These are phyloP conservation scores for Eristalis pertinax DNA, from an alignment of 2,888 invertebrate genomes.

Conservation along the genomic window DNA sequence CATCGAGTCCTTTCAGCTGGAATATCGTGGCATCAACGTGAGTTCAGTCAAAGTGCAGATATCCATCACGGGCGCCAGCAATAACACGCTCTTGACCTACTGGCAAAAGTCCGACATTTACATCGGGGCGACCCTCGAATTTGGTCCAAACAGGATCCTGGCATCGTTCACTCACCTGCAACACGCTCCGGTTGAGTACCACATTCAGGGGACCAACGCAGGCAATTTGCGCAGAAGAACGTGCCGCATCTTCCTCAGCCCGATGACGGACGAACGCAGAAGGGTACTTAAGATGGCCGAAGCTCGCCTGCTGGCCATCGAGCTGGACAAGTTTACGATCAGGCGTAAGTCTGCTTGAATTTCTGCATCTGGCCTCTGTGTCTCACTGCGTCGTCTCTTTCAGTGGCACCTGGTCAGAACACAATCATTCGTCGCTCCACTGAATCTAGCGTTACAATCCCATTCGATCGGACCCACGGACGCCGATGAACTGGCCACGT, in stretches of 20 bases:
- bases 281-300: slow-evolving; percentile 83
- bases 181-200: slow-evolving; percentile 87
- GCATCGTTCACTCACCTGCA: slow-evolving; percentile 90
- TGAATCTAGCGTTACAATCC: slow-evolving; percentile 91
- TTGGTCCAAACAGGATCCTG: slow-evolving; percentile 87
- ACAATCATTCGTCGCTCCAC: slow-evolving; percentile 85
- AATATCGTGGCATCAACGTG: slow-evolving; percentile 66
- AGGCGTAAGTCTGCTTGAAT: slow-evolving; percentile 82
- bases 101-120: slow-evolving; percentile 92
- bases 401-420: slow-evolving; percentile 87
- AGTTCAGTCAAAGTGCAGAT: slow-evolving; percentile 75
- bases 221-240: slow-evolving; percentile 83
- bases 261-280: slow-evolving; percentile 86
- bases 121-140: slow-evolving; percentile 91
- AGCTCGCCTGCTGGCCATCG: slow-evolving; percentile 85
- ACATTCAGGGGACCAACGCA: slow-evolving; percentile 84
- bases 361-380: slow-evolving; percentile 52
- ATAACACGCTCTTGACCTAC: slow-evolving; percentile 86
- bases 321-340: slow-evolving; percentile 86
- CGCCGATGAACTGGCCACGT: slow-evolving; percentile 31
- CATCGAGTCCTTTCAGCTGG: slow-evolving; percentile 13
- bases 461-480: slow-evolving; percentile 84
- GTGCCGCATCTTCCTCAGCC: slow-evolving; percentile 86
- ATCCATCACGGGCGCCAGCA: slow-evolving; percentile 72
- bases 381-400: slow-evolving; percentile 12